Evolutionary conservation across 2,113 vertebrate species (phyloP).

Genomic region (Illadopsis cleaveri): DNA sequence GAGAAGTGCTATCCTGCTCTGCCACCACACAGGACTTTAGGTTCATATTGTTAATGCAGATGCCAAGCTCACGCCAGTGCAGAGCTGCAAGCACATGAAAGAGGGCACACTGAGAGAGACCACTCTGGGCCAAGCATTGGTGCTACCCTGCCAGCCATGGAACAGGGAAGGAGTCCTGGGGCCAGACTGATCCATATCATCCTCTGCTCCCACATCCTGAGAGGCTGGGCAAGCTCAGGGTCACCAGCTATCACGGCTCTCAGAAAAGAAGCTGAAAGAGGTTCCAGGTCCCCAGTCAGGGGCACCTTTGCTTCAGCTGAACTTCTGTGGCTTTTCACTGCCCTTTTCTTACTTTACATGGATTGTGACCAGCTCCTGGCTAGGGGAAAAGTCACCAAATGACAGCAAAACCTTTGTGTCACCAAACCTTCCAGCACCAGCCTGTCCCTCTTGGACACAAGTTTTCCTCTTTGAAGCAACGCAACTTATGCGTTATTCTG

Average conservation of each 20-base stretch:
- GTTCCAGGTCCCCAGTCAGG: neutral
- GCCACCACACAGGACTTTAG: neutral
- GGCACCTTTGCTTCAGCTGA: neutral
- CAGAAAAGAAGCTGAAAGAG: neutral
- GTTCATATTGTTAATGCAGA: rapidly evolving
- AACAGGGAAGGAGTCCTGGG: neutral
- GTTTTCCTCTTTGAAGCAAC: neutral
- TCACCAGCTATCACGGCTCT: neutral
- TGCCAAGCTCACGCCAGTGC: rapidly evolving
- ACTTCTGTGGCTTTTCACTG: neutral
- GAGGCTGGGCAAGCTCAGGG: neutral
- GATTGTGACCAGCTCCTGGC: neutral
- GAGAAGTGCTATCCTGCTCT: neutral
- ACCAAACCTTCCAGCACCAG: neutral
- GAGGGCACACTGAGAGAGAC: rapidly evolving
- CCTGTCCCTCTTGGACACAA: neutral
- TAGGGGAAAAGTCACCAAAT: neutral
- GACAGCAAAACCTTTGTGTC: rapidly evolving
- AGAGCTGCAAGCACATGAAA: neutral
- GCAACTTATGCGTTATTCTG: neutral
- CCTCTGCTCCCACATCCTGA: rapidly evolving
- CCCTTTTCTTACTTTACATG: neutral
- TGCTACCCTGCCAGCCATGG: neutral
- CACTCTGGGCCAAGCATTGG: neutral
- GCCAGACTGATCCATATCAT: neutral